Percentiles rank a stretch among this genome's conserved stretches.
Evolutionary conservation across 2,113 vertebrate genomes (phyloP).

Genomic region (Limanda limanda): DNA sequence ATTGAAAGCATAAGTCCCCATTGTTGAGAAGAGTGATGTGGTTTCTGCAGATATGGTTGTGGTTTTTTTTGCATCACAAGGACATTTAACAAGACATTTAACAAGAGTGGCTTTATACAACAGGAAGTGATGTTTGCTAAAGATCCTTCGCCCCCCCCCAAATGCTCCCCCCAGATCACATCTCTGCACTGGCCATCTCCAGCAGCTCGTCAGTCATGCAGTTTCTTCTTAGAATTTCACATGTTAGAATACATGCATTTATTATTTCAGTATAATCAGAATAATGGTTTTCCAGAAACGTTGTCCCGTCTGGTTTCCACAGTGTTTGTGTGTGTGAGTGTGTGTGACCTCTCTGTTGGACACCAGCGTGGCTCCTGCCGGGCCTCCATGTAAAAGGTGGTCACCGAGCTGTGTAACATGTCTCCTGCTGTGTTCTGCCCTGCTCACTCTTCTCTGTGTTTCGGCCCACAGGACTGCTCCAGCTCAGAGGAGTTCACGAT

Average conservation of each 20-base stretch:
- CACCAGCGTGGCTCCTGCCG: conserved; percentile 9
- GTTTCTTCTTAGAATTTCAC: not conserved
- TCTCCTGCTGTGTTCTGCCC: conserved; percentile 32
- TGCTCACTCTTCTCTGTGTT: conserved; percentile 65
- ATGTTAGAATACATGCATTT: not conserved
- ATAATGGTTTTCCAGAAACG: not conserved
- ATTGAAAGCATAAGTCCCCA: conserved; percentile 77
- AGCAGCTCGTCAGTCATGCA: not conserved
- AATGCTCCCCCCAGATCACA: not conserved
- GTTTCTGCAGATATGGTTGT: conserved; percentile 34
- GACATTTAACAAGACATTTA: conserved; percentile 36
- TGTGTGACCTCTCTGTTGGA: conserved; percentile 20
- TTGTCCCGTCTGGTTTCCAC: not conserved
- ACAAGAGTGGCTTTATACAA: conserved; percentile 56
- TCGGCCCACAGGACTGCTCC: conserved; percentile 92
- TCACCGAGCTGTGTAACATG: conserved; percentile 5
- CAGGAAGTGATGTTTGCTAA: conserved; percentile 26
- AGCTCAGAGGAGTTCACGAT: conserved; percentile 94
- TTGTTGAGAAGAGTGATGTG: conserved; percentile 31
- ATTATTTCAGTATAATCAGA: not conserved
- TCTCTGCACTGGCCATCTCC: conserved; percentile 16
- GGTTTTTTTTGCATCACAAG: conserved; percentile 13
- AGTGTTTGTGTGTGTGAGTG: not conserved
- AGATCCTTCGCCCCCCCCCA: conserved; percentile 15
- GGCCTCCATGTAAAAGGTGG: conserved; percentile 2